These are phyloP conservation scores for Sepiola atlantica DNA, from an alignment of 2,888 invertebrate species.

Conservation along the genomic window DNA sequence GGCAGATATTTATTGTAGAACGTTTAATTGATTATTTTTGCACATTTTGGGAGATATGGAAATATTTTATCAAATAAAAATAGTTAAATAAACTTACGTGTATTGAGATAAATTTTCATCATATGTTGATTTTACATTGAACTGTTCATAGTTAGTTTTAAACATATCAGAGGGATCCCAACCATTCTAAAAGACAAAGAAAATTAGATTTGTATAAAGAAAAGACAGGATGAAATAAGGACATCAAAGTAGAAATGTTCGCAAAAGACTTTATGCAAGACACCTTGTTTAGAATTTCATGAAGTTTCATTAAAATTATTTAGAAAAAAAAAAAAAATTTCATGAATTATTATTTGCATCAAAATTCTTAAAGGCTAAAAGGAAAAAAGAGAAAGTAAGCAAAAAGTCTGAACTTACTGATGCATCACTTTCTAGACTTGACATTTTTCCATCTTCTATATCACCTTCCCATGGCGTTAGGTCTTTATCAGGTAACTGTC, in stretches of 20 bases:
- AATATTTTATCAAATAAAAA: neutral
- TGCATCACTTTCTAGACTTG: conserved; percentile 54
- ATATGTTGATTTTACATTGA: conserved; percentile 93
- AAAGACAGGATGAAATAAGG: neutral
- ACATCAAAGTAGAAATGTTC: neutral
- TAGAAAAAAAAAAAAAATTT: neutral
- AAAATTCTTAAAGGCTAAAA: neutral
- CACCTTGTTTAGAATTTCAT: too few species aligned
- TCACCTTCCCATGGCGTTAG: conserved; percentile 90
- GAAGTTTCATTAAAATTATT: neutral
- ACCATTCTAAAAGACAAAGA: conserved; percentile 81
- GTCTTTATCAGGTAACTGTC: conserved; percentile 80
- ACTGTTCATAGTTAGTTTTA: conserved; percentile 90
- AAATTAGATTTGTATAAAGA: neutral
- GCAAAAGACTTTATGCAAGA: too few species aligned
- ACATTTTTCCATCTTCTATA: conserved; percentile 63
- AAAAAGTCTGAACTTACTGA: conserved; percentile 55
- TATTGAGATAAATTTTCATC: conserved; percentile 93
- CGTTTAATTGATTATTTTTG: too few species aligned
- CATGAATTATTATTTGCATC: too few species aligned
- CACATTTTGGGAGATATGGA: too few species aligned
- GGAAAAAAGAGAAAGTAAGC: neutral
- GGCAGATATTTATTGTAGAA: too few species aligned
- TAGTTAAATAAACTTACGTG: conserved; percentile 78
- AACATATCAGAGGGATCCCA: conserved; percentile 99